Percentiles rank a stretch among this genome's conserved stretches.
These are phyloP conservation scores for Drosophila multiciliata DNA, from an alignment of 2,888 invertebrate genomes.

Conservation along the genomic window DNA sequence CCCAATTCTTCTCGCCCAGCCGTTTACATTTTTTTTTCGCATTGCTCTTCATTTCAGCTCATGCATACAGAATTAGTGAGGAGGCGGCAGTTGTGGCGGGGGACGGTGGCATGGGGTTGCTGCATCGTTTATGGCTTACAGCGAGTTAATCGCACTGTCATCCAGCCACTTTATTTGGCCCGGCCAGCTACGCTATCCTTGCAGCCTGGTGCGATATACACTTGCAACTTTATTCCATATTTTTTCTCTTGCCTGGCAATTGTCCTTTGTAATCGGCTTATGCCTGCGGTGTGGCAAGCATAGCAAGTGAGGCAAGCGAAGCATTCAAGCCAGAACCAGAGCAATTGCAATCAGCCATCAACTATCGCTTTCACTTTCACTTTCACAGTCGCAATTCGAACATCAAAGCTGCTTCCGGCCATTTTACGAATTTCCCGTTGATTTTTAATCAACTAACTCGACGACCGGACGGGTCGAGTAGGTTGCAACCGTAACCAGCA, in stretches of 20 bases:
- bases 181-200: constrained; percentile 33
- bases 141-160: constrained; percentile 79
- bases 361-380: constrained; percentile 6
- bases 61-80: constrained; percentile 81
- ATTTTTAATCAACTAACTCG: constrained; percentile 67
- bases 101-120: constrained; percentile 2
- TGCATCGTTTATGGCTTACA: constrained; percentile 76
- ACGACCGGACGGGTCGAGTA: constrained; percentile 18
- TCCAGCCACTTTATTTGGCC: constrained; percentile 62
- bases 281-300: constrained; percentile 5
- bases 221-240: constrained; percentile 12
- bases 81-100: neutral
- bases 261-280: constrained; percentile 69
- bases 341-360: constrained; percentile 26
- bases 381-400: constrained; percentile 5
- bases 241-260: constrained; percentile 35
- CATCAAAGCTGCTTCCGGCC: constrained; percentile 41
- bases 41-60: constrained; percentile 70
- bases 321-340: constrained; percentile 30
- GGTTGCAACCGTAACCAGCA: neutral
- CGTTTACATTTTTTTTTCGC: constrained; percentile 38
- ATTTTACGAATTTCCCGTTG: constrained; percentile 51
- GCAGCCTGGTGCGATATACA: constrained; percentile 26
- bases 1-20: constrained; percentile 21
- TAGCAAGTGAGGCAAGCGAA: constrained; percentile 28